phyloP scores from a whole-genome alignment of 2,888 invertebrate genomes.

The Cephus spinipes region DNA sequence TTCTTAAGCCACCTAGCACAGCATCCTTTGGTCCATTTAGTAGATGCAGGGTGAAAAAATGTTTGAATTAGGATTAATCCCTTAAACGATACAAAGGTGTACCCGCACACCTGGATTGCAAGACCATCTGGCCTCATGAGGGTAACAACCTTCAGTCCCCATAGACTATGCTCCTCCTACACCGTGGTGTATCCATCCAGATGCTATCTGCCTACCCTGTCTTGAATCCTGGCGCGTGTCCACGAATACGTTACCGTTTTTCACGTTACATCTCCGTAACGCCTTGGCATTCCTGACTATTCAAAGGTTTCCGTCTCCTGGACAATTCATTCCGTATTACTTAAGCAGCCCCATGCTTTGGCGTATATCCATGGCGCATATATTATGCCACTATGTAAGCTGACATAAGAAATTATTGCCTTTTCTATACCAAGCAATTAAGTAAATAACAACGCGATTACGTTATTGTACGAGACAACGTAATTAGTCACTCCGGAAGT shows the following conservation, averaged over 20 bases:
- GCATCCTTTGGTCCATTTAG: background rate
- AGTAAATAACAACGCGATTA: slow-evolving; percentile 35
- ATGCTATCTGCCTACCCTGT: slow-evolving; percentile 9
- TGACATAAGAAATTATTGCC: background rate
- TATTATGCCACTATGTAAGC: background rate
- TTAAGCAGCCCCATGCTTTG: background rate
- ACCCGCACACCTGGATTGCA: slow-evolving; percentile 34
- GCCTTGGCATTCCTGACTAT: background rate
- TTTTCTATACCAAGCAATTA: slow-evolving; percentile 30
- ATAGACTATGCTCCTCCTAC: slow-evolving; percentile 2
- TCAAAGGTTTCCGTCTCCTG: background rate
- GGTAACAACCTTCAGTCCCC: slow-evolving; percentile 26
- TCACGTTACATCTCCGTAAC: background rate
- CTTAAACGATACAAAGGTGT: slow-evolving; percentile 18
- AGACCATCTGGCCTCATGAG: slow-evolving; percentile 32
- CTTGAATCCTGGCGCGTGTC: slow-evolving; percentile 38
- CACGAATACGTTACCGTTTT: slow-evolving; percentile 32
- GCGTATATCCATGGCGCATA: background rate
- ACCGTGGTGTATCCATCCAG: slow-evolving; percentile 1
- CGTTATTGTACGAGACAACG: slow-evolving; percentile 31
- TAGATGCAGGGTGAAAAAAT: background rate
- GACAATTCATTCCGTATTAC: background rate
- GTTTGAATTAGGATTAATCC: slow-evolving; percentile 32
- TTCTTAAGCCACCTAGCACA: background rate
- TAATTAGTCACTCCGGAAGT: slow-evolving; percentile 36